Evolutionary conservation across 2,797 vertebrate species (phyloP), one percentile per base, ranked within the genome.

Genomic region (Lagodon rhomboides): DNA sequence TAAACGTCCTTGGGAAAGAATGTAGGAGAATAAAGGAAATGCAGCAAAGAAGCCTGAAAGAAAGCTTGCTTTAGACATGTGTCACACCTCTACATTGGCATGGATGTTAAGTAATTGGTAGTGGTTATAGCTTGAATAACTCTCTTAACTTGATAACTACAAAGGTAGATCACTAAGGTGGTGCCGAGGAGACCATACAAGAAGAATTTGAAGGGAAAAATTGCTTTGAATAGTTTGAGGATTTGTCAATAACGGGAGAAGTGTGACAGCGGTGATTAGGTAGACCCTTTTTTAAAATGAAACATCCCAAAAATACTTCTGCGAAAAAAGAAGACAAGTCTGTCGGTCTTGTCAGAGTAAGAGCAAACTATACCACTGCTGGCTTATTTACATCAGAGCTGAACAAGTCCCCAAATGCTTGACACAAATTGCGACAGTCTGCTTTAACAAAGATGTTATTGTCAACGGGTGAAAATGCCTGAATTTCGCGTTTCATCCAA

Each of bases 41-140:
- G 61, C 49, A 22, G 77, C 23, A n/a, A 17, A 68, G 46, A 62
- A 44, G 30, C 16, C 51, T 22, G 34, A 80, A 22, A 72, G 49
- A 16, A 70, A 66, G 34, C 23, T 38, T 46, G 56, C 30, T 46
- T 43, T 27, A 72, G 41, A 76, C 22, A 27, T 50, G 38, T 43
- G 55, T 58, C 53, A 17, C 30, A n/a, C 71, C 61, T 83, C 25
- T 6, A 20, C 82, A 71, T 47, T 83, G 5, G 77, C 4, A 2
- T 41, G 83, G 64, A 75, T 72, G 82, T 71, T 81, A 79, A 60
- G 12, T 85, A 88, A 91, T 75, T 67, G 67, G 22, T 50, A 64
- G 64, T 75, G 59, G 43, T 54, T 75, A 18, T 20, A 69, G 61
- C 23, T 68, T 65, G 81, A 62, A 27, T 80, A 15, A 12, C 80